Evolutionary conservation across 2,888 invertebrate species (phyloP).

Genomic region (Melieria omissa): DNA sequence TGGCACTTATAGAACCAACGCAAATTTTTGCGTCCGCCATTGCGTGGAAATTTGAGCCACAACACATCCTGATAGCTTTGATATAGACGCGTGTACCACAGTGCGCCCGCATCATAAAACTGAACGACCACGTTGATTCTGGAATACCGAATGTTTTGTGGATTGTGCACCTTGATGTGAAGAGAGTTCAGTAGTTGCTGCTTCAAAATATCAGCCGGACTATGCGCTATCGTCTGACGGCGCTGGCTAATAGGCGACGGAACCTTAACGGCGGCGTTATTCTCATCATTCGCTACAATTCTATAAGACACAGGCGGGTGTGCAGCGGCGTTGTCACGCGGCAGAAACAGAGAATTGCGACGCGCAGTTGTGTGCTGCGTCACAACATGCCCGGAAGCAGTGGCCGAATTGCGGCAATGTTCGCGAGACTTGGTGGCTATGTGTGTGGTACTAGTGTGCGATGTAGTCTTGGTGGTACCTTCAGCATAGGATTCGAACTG

Average conservation of each 20-base stretch:
- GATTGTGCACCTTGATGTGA: conserved; percentile 28
- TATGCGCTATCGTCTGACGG: conserved; percentile 9
- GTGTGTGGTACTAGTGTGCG: too few species aligned
- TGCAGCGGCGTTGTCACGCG: background rate
- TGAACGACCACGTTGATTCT: conserved; percentile 30
- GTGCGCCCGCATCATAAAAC: conserved; percentile 28
- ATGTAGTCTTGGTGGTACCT: too few species aligned
- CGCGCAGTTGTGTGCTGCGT: background rate
- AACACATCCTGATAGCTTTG: conserved; percentile 28
- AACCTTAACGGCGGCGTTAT: background rate
- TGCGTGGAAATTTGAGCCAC: conserved; percentile 27
- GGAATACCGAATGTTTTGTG: background rate
- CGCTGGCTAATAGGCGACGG: conserved; percentile 1
- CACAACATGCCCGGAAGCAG: background rate
- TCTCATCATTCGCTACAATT: background rate
- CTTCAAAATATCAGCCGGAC: conserved; percentile 12
- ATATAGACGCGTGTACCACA: conserved; percentile 33
- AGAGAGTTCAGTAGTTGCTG: conserved; percentile 11
- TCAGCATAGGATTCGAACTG: too few species aligned
- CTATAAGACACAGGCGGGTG: background rate
- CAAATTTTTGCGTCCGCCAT: background rate
- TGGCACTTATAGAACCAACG: conserved; percentile 32
- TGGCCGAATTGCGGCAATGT: background rate
- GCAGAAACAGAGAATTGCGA: background rate
- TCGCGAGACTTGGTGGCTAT: background rate